These are phyloP conservation scores for Morpho deidamia DNA, from an alignment of 2,888 invertebrate genomes.

Conservation along the genomic window DNA sequence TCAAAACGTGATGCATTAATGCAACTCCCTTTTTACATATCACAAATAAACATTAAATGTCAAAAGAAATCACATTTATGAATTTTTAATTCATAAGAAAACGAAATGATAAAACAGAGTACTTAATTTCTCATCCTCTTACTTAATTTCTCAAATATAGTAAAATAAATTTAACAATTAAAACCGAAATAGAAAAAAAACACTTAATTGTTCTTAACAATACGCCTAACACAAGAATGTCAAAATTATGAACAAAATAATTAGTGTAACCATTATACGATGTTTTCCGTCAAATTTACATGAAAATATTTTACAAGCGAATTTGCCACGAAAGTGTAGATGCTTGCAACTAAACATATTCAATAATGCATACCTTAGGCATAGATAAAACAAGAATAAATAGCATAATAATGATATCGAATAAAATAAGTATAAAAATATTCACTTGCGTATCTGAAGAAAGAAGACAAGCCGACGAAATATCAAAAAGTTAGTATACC, in stretches of 20 bases:
- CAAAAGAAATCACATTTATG: constrained; percentile 78
- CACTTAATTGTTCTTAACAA: constrained; percentile 31
- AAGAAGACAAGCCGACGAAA: no score
- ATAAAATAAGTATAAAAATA: no score
- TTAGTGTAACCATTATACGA: constrained; percentile 14
- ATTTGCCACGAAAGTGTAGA: no score
- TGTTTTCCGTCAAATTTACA: constrained; percentile 8
- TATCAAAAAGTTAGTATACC: no score
- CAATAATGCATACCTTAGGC: no score
- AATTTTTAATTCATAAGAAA: constrained; percentile 77
- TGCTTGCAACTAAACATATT: no score
- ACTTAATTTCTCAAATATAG: constrained; percentile 31
- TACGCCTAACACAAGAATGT: constrained; percentile 32
- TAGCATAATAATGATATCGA: no score
- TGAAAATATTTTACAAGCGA: no score
- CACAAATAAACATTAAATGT: constrained; percentile 78
- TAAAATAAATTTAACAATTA: constrained; percentile 41
- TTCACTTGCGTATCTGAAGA: no score
- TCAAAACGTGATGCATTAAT: constrained; percentile 71
- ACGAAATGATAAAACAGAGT: constrained; percentile 65
- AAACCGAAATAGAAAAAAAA: constrained; percentile 34
- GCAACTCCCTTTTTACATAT: constrained; percentile 70
- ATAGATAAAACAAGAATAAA: no score
- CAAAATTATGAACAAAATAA: constrained; percentile 23
- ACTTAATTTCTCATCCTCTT: constrained; percentile 38